Percentiles rank a stretch among this genome's conserved stretches.
phyloP scores from a whole-genome alignment of 2,888 invertebrate genomes.

The Agrochola lota region DNA sequence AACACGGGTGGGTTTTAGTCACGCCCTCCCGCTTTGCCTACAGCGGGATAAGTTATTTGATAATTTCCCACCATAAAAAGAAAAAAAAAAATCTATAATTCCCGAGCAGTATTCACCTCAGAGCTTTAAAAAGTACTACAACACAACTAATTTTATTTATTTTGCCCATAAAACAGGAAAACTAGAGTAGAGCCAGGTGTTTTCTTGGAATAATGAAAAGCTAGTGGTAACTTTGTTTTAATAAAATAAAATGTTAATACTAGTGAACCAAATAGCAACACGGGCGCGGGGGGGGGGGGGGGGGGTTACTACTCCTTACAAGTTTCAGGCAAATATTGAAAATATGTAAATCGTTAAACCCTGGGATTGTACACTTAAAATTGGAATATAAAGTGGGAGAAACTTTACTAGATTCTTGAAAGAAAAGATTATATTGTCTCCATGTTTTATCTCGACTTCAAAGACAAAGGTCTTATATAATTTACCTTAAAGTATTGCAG shows the following conservation, averaged over 20 bases:
- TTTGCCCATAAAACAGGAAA: background rate
- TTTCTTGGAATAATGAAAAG: slow-evolving; percentile 5
- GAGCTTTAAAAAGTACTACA: too few relatives aligned
- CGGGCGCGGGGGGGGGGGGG: too few relatives aligned
- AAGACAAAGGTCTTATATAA: background rate
- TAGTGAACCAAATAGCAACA: background rate
- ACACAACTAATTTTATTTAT: too few relatives aligned
- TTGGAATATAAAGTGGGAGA: slow-evolving; percentile 48
- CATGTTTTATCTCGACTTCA: background rate
- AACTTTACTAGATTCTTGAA: background rate
- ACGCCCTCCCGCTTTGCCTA: too few relatives aligned
- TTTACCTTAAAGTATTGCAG: background rate
- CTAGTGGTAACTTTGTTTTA: background rate
- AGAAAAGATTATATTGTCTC: background rate
- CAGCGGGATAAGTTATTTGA: too few relatives aligned
- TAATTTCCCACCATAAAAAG: too few relatives aligned
- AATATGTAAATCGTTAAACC: slow-evolving; percentile 46
- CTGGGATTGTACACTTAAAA: slow-evolving; percentile 40
- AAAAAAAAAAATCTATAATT: too few relatives aligned
- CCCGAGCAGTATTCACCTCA: too few relatives aligned
- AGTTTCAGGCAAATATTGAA: slow-evolving; percentile 42
- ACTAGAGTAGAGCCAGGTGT: background rate
- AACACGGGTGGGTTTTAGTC: too few relatives aligned
- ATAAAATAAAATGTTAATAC: slow-evolving; percentile 6
- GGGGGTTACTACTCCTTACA: background rate